phyloP scores from a whole-genome alignment of 1,140 invertebrate genomes.

The Drosophila serrata region DNA sequence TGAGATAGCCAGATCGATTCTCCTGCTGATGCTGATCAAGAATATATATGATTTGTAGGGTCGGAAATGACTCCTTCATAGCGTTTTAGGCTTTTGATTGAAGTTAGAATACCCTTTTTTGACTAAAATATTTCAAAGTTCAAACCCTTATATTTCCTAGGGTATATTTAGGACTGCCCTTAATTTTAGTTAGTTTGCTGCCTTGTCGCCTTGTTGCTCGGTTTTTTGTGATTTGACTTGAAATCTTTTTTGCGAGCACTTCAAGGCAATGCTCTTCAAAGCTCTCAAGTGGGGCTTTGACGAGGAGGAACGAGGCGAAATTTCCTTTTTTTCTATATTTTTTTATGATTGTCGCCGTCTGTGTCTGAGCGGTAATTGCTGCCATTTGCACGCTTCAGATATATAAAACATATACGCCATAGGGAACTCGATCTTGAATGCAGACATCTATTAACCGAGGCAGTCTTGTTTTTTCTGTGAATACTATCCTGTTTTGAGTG shows the following conservation, averaged over 20 bases:
- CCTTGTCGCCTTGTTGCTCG: background rate
- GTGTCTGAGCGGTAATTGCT: constrained; percentile 65
- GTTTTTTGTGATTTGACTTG: constrained; percentile 60
- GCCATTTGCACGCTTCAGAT: constrained; percentile 61
- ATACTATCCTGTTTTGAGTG: background rate
- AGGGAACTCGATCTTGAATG: background rate
- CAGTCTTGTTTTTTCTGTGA: background rate
- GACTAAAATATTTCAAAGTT: background rate
- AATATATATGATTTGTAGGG: too few relatives aligned
- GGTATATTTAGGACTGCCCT: background rate
- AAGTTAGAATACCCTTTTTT: background rate
- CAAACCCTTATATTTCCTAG: background rate
- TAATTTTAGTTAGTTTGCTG: background rate
- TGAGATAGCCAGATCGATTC: too few relatives aligned
- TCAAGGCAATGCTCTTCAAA: constrained; percentile 35
- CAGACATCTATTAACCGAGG: constrained; percentile 1
- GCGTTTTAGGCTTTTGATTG: too few relatives aligned
- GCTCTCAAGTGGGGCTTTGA: constrained; percentile 20
- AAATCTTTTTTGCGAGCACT: constrained; percentile 54
- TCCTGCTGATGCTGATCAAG: too few relatives aligned
- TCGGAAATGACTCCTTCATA: too few relatives aligned
- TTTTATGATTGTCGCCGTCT: constrained; percentile 53
- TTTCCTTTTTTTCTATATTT: background rate
- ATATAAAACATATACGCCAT: constrained; percentile 1
- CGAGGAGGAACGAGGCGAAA: background rate